A percentile compares a stretch with the other conserved stretches of the same genome.
Conservation (phyloP, 2,797 vertebrate species). For the Notolepis coatsorum region DNA sequence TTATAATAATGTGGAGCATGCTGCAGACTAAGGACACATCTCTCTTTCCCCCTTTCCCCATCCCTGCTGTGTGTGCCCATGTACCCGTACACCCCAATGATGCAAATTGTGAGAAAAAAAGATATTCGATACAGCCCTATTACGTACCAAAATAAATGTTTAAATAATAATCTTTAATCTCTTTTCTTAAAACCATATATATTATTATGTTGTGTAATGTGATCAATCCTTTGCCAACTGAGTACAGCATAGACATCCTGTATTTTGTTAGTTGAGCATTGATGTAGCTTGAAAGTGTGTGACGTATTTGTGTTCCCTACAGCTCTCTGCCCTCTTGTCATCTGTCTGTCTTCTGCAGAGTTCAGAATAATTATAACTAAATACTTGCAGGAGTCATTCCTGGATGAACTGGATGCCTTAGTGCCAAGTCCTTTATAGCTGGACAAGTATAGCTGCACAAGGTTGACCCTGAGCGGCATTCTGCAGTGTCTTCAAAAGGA, state of each 20-base stretch:
- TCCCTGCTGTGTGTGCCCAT: too few species aligned
- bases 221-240: constrained; percentile 13
- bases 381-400: constrained; percentile 9
- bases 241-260: neutral
- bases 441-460: constrained; percentile 8
- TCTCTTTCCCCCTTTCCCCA: too few species aligned
- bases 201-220: too few species aligned
- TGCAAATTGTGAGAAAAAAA: too few species aligned
- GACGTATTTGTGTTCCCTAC: neutral
- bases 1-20: too few species aligned
- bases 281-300: neutral
- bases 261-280: neutral
- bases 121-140: too few species aligned
- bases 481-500: constrained; percentile 12
- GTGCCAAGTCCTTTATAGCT: constrained; percentile 12
- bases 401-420: constrained; percentile 19
- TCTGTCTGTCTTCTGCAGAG: constrained; percentile 6
- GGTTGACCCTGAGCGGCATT: neutral
- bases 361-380: constrained; percentile 1
- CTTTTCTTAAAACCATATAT: too few species aligned
- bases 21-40: too few species aligned
- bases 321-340: neutral
- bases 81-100: too few species aligned
- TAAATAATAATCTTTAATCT: too few species aligned
- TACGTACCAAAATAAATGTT: too few species aligned